Percentiles rank a stretch among this genome's conserved stretches.
These are phyloP conservation scores for Lithosia quadra DNA, from an alignment of 2,888 invertebrate species.

Conservation along the genomic window DNA sequence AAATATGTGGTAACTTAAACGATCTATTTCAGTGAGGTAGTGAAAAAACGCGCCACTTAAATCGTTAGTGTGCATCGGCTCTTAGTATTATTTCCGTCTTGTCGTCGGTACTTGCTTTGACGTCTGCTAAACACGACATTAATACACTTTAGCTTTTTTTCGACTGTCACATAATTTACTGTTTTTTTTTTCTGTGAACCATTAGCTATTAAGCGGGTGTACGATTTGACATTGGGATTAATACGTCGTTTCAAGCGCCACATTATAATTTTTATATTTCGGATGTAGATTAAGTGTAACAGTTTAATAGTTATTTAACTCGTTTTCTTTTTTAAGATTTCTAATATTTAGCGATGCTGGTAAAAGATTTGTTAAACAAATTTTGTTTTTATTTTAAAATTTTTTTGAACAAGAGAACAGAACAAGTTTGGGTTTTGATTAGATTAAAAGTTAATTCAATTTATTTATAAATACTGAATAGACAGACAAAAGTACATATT, in stretches of 20 bases:
- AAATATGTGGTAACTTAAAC: slow-evolving; percentile 36
- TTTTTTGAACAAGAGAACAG: neutral
- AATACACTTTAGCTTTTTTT: slow-evolving; percentile 82
- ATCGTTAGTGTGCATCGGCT: slow-evolving; percentile 61
- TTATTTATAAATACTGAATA: neutral
- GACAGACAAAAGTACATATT: neutral
- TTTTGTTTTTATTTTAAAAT: neutral
- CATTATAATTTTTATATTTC: slow-evolving; percentile 49
- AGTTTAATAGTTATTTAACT: neutral
- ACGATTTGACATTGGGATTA: slow-evolving; percentile 78
- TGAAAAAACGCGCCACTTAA: slow-evolving; percentile 48
- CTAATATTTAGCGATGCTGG: neutral
- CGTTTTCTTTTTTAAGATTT: neutral
- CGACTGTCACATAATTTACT: slow-evolving; percentile 83
- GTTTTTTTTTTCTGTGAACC: slow-evolving; percentile 79
- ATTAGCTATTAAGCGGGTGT: slow-evolving; percentile 83
- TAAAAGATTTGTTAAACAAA: neutral
- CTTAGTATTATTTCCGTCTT: slow-evolving; percentile 76
- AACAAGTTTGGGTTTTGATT: neutral
- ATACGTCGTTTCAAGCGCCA: slow-evolving; percentile 72
- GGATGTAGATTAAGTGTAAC: slow-evolving; percentile 41
- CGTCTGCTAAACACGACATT: slow-evolving; percentile 85
- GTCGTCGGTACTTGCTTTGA: slow-evolving; percentile 78
- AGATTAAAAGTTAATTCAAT: neutral
- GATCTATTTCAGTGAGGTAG: slow-evolving; percentile 42